Percentiles rank a stretch among this genome's conserved stretches.
Conservation (phyloP, 2,888 invertebrate genomes). For the Heteropelma amictum region DNA sequence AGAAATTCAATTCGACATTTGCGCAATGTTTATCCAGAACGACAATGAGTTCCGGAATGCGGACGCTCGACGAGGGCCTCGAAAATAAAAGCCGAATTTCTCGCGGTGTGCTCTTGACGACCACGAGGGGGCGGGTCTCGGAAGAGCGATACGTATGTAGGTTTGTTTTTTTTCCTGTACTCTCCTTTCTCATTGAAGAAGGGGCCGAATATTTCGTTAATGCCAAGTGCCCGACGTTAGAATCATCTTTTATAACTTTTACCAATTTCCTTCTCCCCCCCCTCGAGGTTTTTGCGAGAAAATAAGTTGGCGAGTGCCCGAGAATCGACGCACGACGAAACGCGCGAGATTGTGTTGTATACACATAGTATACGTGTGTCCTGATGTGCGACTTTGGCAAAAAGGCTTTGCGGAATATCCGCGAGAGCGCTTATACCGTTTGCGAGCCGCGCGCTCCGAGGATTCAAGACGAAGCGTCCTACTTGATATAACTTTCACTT, state of each 20-base stretch:
- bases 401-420: conserved; percentile 72
- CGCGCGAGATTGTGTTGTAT: too few species aligned
- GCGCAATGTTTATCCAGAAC: background rate
- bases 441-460: conserved; percentile 55
- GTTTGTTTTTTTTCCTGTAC: background rate
- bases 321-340: too few species aligned
- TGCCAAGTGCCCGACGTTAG: conserved; percentile 29
- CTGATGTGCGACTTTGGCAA: background rate
- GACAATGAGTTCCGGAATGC: background rate
- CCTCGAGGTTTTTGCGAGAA: too few species aligned
- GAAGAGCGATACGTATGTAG: background rate
- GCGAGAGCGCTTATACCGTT: conserved; percentile 41
- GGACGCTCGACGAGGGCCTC: background rate
- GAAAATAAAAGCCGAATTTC: background rate
- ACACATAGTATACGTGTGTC: too few species aligned
- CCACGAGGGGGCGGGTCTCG: background rate
- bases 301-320: too few species aligned
- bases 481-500: conserved; percentile 77
- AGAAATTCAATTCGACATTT: background rate
- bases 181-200: background rate
- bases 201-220: conserved; percentile 12
- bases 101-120: background rate
- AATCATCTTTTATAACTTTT: conserved; percentile 32
- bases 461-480: conserved; percentile 72
- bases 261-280: conserved; percentile 26